Percentiles rank a stretch among this genome's conserved stretches.
Evolutionary conservation across 1,140 invertebrate species (phyloP).

Genomic region (Penaeus chinensis): DNA sequence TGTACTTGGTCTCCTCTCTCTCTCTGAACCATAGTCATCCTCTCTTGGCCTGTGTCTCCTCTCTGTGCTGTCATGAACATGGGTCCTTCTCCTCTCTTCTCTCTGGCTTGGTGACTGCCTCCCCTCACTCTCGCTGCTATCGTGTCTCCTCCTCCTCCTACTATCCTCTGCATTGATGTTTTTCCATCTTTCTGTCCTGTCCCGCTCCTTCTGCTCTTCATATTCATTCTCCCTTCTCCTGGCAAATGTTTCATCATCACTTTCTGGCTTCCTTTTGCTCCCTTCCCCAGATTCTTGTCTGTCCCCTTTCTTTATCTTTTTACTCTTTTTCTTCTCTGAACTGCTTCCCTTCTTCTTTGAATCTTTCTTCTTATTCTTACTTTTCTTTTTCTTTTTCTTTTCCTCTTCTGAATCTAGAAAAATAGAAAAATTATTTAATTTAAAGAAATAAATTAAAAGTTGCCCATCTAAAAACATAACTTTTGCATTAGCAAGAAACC

Average conservation of each 20-base stretch:
- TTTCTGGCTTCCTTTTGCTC: not conserved
- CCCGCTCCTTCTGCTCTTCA: too few species aligned
- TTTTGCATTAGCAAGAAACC: too few species aligned
- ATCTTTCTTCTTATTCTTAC: conserved; percentile 39
- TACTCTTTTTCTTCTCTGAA: not conserved
- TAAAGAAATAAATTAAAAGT: too few species aligned
- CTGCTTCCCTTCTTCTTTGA: conserved; percentile 10
- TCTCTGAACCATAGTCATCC: not conserved
- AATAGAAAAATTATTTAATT: too few species aligned
- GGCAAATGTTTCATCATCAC: too few species aligned
- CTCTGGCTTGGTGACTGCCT: too few species aligned
- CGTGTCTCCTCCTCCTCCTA: too few species aligned
- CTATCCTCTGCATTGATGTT: too few species aligned
- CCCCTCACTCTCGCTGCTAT: too few species aligned
- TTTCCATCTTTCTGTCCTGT: too few species aligned
- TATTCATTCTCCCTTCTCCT: conserved; percentile 26
- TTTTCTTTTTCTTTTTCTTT: conserved; percentile 29
- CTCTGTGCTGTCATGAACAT: not conserved
- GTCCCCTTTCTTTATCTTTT: not conserved
- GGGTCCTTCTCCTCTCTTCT: not conserved
- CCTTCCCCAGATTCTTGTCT: conserved; percentile 31
- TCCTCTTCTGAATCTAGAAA: conserved; percentile 9
- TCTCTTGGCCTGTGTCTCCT: not conserved
- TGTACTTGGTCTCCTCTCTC: not conserved
- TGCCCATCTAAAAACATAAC: too few species aligned